These are phyloP conservation scores for Acestrorhynchus altus DNA, from an alignment of 2,797 vertebrate species.

Conservation along the genomic window DNA sequence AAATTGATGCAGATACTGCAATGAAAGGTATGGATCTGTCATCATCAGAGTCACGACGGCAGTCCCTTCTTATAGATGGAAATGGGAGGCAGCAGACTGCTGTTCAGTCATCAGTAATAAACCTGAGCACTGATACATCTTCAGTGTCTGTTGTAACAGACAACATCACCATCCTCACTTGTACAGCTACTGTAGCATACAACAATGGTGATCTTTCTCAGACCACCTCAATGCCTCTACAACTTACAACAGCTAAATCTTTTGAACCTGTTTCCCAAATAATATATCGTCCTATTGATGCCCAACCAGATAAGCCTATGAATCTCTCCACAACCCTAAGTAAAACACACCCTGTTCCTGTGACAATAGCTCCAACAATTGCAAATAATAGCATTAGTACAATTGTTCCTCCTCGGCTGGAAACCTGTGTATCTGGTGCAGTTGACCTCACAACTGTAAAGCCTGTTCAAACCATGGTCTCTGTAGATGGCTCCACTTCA, in stretches of 20 bases:
- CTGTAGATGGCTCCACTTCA: slow-evolving; percentile 83
- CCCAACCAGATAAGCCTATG: slow-evolving; percentile 89
- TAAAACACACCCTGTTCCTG: slow-evolving; percentile 76
- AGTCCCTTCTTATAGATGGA: slow-evolving; percentile 74
- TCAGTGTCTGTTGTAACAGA: slow-evolving; percentile 83
- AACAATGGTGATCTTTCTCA: slow-evolving; percentile 76
- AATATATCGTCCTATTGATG: slow-evolving; percentile 78
- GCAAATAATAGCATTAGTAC: slow-evolving; percentile 85
- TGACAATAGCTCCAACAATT: slow-evolving; percentile 80
- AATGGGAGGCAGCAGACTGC: slow-evolving; percentile 85
- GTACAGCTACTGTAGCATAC: slow-evolving; percentile 80
- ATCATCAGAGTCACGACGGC: slow-evolving; percentile 81
- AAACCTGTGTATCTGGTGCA: slow-evolving; percentile 79
- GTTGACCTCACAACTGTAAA: slow-evolving; percentile 95
- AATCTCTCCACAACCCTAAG: slow-evolving; percentile 86
- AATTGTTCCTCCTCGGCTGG: slow-evolving; percentile 68
- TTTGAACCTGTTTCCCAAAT: slow-evolving; percentile 86
- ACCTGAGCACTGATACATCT: slow-evolving; percentile 87
- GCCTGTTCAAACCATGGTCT: slow-evolving; percentile 88
- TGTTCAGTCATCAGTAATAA: slow-evolving; percentile 91
- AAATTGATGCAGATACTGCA: slow-evolving; percentile 79
- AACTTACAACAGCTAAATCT: slow-evolving; percentile 88
- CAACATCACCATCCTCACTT: slow-evolving; percentile 84
- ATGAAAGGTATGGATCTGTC: slow-evolving; percentile 90
- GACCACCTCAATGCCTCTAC: slow-evolving; percentile 82